A percentile compares a stretch with the other conserved stretches of the same genome.
Conservation (phyloP, 1,140 invertebrate species). For the Dryas iulia region DNA sequence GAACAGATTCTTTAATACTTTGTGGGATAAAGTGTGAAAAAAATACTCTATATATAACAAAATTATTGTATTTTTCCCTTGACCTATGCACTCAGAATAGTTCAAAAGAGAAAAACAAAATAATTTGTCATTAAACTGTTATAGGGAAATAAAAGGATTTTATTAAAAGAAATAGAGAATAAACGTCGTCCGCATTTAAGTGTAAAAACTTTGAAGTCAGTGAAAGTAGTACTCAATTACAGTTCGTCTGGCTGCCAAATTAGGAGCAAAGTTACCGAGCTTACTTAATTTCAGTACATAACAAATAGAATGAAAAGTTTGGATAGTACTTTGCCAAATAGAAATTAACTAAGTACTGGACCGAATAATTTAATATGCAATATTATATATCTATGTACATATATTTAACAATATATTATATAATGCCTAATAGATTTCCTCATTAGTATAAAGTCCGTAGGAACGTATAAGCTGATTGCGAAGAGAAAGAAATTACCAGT, state of each 20-base stretch:
- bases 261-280: not conserved
- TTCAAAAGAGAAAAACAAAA: no score
- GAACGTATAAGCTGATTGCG: not conserved
- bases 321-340: not conserved
- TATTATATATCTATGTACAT: not conserved
- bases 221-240: conserved; percentile 2
- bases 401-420: not conserved
- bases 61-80: no score
- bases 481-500: not conserved
- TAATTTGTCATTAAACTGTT: no score
- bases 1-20: no score
- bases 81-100: no score
- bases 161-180: not conserved
- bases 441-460: not conserved
- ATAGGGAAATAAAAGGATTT: no score
- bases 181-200: not conserved
- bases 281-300: not conserved
- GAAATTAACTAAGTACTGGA: not conserved
- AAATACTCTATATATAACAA: no score
- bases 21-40: no score
- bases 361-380: not conserved
- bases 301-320: conserved; percentile 5
- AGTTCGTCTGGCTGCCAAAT: conserved; percentile 4
- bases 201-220: not conserved
- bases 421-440: not conserved